phyloP scores from a whole-genome alignment of 1,140 invertebrate genomes.

The Episyrphus balteatus region DNA sequence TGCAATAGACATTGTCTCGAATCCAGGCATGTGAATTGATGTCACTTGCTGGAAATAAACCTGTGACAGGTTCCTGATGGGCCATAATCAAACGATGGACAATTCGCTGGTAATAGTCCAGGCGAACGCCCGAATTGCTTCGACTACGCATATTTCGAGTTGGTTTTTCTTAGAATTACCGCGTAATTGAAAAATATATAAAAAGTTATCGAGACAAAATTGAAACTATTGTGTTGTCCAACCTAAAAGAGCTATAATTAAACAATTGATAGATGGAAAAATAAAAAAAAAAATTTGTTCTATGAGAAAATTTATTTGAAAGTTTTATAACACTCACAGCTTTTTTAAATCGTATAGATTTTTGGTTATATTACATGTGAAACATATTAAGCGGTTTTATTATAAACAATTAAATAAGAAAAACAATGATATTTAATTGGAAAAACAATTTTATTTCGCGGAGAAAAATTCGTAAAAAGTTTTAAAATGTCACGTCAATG shows the following conservation, averaged over 20 bases:
- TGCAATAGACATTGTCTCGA: conserved; percentile 95
- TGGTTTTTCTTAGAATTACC: neutral
- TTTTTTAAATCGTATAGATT: neutral
- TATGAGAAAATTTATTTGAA: neutral
- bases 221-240: neutral
- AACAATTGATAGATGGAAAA: neutral
- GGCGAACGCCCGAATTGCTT: conserved; percentile 85
- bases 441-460: neutral
- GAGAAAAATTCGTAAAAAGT: conserved; percentile 2
- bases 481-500: conserved; percentile 8
- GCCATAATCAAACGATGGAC: conserved; percentile 85
- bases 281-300: neutral
- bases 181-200: neutral
- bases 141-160: conserved; percentile 63
- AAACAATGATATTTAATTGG: neutral
- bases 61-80: conserved; percentile 91
- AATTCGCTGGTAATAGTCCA: conserved; percentile 90
- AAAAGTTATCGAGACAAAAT: neutral
- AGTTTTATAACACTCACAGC: neutral
- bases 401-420: neutral
- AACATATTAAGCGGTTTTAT: neutral
- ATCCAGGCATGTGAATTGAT: conserved; percentile 95
- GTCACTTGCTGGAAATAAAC: conserved; percentile 75
- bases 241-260: neutral
- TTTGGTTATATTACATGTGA: neutral